These are phyloP conservation scores for Microctenopoma steveboyesi DNA, from an alignment of 2,797 vertebrate genomes.

Conservation along the genomic window DNA sequence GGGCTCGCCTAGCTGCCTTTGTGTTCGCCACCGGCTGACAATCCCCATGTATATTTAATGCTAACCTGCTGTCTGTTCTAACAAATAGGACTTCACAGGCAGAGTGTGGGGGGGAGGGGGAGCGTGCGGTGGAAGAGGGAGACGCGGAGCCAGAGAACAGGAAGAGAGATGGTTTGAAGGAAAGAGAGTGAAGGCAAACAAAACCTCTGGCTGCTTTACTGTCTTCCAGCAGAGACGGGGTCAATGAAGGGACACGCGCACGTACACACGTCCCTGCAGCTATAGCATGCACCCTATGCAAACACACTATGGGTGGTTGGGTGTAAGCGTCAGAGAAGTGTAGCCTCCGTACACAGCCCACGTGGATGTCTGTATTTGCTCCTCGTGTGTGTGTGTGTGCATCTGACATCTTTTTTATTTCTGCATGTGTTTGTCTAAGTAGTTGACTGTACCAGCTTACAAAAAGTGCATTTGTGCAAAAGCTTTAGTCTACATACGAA, in stretches of 20 bases:
- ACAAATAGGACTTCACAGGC: slow-evolving; percentile 87
- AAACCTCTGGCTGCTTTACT: slow-evolving; percentile 66
- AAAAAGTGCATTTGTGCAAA: neutral
- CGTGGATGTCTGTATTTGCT: slow-evolving; percentile 44
- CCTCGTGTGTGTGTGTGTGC: slow-evolving; percentile 4
- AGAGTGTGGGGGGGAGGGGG: slow-evolving; percentile 43
- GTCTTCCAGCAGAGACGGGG: slow-evolving; percentile 67
- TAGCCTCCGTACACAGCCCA: slow-evolving; percentile 43
- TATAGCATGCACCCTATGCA: slow-evolving; percentile 52
- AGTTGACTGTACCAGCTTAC: neutral
- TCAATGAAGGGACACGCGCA: slow-evolving; percentile 66
- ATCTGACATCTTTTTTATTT: slow-evolving; percentile 10
- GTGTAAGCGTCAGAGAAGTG: slow-evolving; percentile 43
- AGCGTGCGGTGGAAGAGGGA: slow-evolving; percentile 11
- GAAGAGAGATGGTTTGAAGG: slow-evolving; percentile 30
- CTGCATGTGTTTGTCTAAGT: neutral
- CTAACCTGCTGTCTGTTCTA: slow-evolving; percentile 89
- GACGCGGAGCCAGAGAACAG: slow-evolving; percentile 16
- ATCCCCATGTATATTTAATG: slow-evolving; percentile 90
- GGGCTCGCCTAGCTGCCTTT: slow-evolving; percentile 79
- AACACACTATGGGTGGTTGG: slow-evolving; percentile 49
- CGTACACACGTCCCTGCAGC: slow-evolving; percentile 33
- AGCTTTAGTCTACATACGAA: neutral
- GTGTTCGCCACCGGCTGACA: slow-evolving; percentile 85
- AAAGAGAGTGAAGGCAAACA: slow-evolving; percentile 75